A percentile compares a stretch with the other conserved stretches of the same genome.
phyloP scores from a whole-genome alignment of 2,797 vertebrate species.

The Bovichtus diacanthus region DNA sequence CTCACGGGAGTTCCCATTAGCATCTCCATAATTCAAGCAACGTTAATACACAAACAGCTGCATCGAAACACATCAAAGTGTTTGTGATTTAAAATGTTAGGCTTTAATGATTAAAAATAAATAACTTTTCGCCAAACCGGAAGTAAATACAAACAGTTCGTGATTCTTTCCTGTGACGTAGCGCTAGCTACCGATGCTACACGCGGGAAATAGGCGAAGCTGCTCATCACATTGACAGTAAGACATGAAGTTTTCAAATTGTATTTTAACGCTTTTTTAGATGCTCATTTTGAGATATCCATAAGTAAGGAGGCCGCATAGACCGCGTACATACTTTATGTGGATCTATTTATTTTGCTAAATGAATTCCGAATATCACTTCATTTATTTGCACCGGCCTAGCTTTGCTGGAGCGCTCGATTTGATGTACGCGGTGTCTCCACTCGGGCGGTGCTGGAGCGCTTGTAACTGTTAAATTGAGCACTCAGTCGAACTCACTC shows the following conservation, averaged over 20 bases:
- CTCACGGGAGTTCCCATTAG: accelerated
- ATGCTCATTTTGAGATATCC: accelerated
- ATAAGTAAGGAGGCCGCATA: accelerated
- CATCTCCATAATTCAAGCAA: accelerated
- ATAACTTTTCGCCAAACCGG: slow-evolving; percentile 49
- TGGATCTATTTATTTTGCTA: neutral
- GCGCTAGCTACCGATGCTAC: slow-evolving; percentile 80
- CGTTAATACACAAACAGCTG: neutral
- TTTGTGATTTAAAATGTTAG: accelerated
- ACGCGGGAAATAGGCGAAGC: slow-evolving; percentile 86
- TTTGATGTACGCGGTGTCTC: neutral
- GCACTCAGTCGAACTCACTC: accelerated
- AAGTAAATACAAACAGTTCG: slow-evolving; percentile 52
- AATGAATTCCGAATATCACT: slow-evolving; percentile 11
- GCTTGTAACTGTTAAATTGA: accelerated
- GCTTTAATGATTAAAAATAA: neutral
- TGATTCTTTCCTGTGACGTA: slow-evolving; percentile 76
- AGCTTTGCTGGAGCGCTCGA: slow-evolving; percentile 30
- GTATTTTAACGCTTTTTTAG: neutral
- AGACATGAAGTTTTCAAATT: slow-evolving; percentile 50
- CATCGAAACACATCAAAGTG: accelerated
- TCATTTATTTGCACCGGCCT: slow-evolving; percentile 60
- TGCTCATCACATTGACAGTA: slow-evolving; percentile 64
- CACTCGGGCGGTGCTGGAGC: slow-evolving; percentile 2
- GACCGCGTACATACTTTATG: accelerated